These are phyloP conservation scores for Mormyrus iriodes DNA, from an alignment of 2,113 vertebrate genomes.

Conservation along the genomic window DNA sequence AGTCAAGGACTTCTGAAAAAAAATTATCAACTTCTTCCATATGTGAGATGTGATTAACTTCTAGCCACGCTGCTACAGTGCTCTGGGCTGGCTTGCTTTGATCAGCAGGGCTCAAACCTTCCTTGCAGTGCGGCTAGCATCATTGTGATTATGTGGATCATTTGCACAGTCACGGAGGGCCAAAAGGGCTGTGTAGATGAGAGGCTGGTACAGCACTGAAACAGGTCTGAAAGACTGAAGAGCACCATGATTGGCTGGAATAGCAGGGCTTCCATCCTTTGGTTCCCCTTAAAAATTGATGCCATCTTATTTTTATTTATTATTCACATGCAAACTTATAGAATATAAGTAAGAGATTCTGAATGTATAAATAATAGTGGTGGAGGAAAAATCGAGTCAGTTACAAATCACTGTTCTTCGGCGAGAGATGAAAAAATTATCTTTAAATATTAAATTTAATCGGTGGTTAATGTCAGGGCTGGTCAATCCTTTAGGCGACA, in stretches of 20 bases:
- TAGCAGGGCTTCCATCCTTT: not conserved
- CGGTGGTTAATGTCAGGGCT: no score
- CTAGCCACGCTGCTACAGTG: not conserved
- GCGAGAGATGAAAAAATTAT: not conserved
- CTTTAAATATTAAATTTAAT: not conserved
- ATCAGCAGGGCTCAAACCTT: not conserved
- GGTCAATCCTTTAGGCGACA: no score
- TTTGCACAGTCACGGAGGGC: not conserved
- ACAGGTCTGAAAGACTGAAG: not conserved
- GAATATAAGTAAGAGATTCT: not conserved
- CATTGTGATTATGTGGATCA: not conserved
- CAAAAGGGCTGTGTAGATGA: not conserved
- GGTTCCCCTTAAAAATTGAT: not conserved
- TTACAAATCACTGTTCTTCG: not conserved
- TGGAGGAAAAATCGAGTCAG: not conserved
- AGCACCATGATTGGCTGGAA: not conserved
- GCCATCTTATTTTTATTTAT: not conserved
- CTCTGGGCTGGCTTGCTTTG: slow-evolving; percentile 1
- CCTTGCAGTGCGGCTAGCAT: not conserved
- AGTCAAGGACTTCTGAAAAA: not conserved
- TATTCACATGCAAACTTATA: not conserved
- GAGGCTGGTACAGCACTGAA: not conserved
- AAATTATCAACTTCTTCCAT: not conserved
- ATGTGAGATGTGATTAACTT: slow-evolving; percentile 10
- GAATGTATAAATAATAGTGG: not conserved